Evolutionary conservation across 2,888 invertebrate genomes (phyloP).

Genomic region (Morpho achilles): DNA sequence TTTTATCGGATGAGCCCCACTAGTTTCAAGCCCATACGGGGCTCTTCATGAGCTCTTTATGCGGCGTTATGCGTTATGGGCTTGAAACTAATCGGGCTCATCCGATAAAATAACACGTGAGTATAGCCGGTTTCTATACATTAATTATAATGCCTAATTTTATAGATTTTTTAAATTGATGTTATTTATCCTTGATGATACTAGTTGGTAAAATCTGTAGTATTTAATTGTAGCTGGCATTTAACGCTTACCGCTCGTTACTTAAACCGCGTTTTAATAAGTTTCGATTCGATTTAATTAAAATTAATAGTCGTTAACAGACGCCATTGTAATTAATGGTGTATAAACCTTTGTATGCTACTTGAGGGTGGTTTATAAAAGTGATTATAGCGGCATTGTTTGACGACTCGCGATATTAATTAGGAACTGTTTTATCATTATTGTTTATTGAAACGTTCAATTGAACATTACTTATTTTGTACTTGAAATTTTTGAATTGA

Average conservation of each 20-base stretch:
- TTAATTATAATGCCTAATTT: too few relatives aligned
- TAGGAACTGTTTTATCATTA: constrained; percentile 22
- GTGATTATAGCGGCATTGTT: constrained; percentile 30
- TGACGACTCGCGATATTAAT: constrained; percentile 35
- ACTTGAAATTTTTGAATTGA: too few relatives aligned
- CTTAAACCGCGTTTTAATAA: constrained; percentile 36
- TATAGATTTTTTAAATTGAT: too few relatives aligned
- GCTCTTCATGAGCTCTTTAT: too few relatives aligned
- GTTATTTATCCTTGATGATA: too few relatives aligned
- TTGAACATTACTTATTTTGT: too few relatives aligned
- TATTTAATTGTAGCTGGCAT: background rate
- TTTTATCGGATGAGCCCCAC: too few relatives aligned
- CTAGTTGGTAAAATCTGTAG: background rate
- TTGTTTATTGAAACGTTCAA: constrained; percentile 18
- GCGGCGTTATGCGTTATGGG: too few relatives aligned
- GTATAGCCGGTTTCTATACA: too few relatives aligned
- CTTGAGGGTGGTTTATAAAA: constrained; percentile 38
- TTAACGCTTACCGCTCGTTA: constrained; percentile 27
- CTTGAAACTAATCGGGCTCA: too few relatives aligned
- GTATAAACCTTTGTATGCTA: constrained; percentile 52
- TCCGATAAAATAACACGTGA: too few relatives aligned
- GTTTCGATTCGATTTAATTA: constrained; percentile 62
- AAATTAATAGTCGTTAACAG: constrained; percentile 68
- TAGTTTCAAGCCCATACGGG: too few relatives aligned
- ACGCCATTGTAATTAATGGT: constrained; percentile 65